Base-by-base conservation (phyloP, 2,888 invertebrate species). In the Mesorhabditis spiculigera region DNA sequence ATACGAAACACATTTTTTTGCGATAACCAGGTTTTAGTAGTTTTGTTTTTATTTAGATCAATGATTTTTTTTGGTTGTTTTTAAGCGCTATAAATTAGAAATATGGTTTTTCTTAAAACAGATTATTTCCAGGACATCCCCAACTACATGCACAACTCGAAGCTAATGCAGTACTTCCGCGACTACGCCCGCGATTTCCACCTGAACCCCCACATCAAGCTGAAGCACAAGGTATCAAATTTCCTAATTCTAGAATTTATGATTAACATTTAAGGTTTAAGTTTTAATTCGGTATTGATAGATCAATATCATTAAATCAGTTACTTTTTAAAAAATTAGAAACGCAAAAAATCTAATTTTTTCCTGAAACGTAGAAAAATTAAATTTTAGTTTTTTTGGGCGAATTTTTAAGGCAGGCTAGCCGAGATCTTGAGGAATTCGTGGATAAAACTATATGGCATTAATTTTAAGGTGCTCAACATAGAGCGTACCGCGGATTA, bases 401-500 rank as follows among this genome's bases (percentile, higher is more conserved):
- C 28, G 28, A 28, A 28, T 28, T 28, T 28, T 28, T 28, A 28
- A 28, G 28, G 28, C 28, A 28, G 28, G 28, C 28, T 28, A 28
- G 28, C 28, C 28, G 28, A 28, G 28, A 28, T 28, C 28, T 28
- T 28, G 28, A 28, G 28, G 28, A 28, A 28, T 28, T 28, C 58
- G 58, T 50, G 8, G 8, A 50, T 13, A 50, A 10, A 50, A 50
- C 58, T 50, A n/a, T 13, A 50, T 50, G 10, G 8, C n/a, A 50
- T 50, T 50, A n/a, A 50, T 50, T 50, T 50, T 13, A 10, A 50
- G 58, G 74, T 78, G 28, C 62, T 71, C 45, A 75, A 78, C 63
- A 77, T 86, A 6, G 74, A 79, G 4, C 80, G 84, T 65, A 76
- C 85, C 0, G 71, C 73, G 2, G 85, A 84, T 68, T 87, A 86